A percentile compares a stretch with the other conserved stretches of the same genome.
Conservation (phyloP, 2,888 invertebrate species). For the Dinocampus coccinellae region DNA sequence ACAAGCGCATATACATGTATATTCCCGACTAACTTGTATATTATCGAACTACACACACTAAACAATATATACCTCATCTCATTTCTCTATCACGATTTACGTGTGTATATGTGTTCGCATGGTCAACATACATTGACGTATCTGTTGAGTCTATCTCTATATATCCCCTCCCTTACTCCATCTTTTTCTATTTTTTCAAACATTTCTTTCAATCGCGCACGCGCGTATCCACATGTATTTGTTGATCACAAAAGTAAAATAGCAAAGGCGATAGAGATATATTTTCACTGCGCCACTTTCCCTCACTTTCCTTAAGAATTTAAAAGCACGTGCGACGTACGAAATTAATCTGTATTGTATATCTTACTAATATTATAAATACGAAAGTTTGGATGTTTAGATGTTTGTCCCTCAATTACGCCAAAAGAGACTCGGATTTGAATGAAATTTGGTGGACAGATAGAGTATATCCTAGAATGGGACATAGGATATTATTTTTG, state of each 20-base stretch:
- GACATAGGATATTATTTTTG: too few relatives aligned
- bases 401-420: too few relatives aligned
- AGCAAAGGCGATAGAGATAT: slow-evolving; percentile 51
- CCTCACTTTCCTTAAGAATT: slow-evolving; percentile 64
- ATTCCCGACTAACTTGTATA: slow-evolving; percentile 8
- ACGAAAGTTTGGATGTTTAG: not conserved
- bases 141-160: slow-evolving; percentile 2
- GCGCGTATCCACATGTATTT: too few relatives aligned
- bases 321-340: slow-evolving; percentile 34
- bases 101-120: not conserved
- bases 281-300: slow-evolving; percentile 66
- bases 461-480: too few relatives aligned
- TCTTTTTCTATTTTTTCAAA: slow-evolving; percentile 19
- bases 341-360: slow-evolving; percentile 23
- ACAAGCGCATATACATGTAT: not conserved
- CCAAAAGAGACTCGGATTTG: too few relatives aligned
- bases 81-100: slow-evolving; percentile 7
- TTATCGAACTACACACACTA: not conserved
- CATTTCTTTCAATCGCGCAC: too few relatives aligned
- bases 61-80: slow-evolving; percentile 3
- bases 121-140: slow-evolving; percentile 26
- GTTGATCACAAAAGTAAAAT: slow-evolving; percentile 26
- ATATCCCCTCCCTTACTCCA: slow-evolving; percentile 1
- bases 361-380: not conserved
- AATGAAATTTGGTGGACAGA: too few relatives aligned